Percentiles rank a stretch among this genome's conserved stretches.
These are phyloP conservation scores for Aphis gossypii DNA, from an alignment of 1,140 invertebrate species.

Conservation along the genomic window DNA sequence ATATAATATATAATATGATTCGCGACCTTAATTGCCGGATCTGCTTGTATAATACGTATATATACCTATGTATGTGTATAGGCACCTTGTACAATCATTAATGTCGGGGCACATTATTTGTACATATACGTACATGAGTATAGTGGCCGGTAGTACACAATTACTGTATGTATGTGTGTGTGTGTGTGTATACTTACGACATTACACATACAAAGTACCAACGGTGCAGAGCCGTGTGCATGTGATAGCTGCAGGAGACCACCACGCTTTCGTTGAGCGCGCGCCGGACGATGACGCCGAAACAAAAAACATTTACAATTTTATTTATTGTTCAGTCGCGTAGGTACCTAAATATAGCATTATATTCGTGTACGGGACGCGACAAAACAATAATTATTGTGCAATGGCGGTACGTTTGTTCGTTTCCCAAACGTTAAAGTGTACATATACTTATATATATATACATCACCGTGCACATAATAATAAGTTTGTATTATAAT, in stretches of 20 bases:
- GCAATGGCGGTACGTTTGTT: neutral
- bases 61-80: neutral
- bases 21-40: neutral
- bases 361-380: neutral
- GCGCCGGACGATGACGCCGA: neutral
- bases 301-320: constrained; percentile 14
- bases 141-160: constrained; percentile 3
- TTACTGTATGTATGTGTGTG: neutral
- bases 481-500: too few relatives aligned
- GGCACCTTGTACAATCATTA: neutral
- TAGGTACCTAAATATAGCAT: neutral
- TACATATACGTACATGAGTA: neutral
- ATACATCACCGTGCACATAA: too few relatives aligned
- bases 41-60: neutral
- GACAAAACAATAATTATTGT: constrained; percentile 3
- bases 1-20: neutral
- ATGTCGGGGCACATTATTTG: neutral
- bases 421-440: neutral
- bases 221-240: neutral
- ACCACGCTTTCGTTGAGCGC: constrained; percentile 1
- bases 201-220: neutral
- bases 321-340: neutral
- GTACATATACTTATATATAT: neutral
- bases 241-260: neutral
- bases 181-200: neutral